Conservation (phyloP, 2,113 vertebrate species). For the Antigone vipio region DNA sequence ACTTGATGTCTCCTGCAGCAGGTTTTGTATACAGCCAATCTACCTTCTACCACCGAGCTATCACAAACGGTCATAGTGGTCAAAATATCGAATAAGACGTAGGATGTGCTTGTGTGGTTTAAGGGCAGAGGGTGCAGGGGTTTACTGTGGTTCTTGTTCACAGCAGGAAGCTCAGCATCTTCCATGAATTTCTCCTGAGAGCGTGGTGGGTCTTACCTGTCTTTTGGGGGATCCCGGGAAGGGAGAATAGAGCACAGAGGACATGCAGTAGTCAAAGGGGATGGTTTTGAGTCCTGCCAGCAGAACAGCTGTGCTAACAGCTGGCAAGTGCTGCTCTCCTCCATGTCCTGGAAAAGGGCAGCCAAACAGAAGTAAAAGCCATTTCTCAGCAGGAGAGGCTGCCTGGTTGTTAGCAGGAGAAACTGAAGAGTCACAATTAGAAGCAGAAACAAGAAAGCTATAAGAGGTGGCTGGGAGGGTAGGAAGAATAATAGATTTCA, state of each 20-base stretch:
- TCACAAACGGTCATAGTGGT: neutral
- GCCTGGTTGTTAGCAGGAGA: neutral
- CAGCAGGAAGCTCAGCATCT: neutral
- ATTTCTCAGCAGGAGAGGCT: neutral
- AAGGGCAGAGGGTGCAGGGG: neutral
- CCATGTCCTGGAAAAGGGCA: neutral
- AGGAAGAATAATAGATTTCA: neutral
- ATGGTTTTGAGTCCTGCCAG: neutral
- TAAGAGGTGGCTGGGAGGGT: neutral
- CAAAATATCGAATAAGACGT: neutral
- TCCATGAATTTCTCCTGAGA: neutral
- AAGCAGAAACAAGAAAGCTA: neutral
- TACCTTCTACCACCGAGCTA: neutral
- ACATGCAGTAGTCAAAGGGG: accelerated
- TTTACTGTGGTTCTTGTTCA: neutral
- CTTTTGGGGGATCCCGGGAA: neutral
- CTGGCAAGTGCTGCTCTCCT: neutral
- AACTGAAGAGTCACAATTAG: neutral
- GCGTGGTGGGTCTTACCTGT: neutral
- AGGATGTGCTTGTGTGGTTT: neutral
- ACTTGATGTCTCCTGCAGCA: accelerated
- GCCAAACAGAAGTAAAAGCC: neutral
- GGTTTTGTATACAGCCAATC: neutral
- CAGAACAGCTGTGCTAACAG: neutral
- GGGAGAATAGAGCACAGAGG: neutral